These are phyloP conservation scores for Tragulus kanchil DNA, from an alignment of 2,113 vertebrate genomes.

Conservation along the genomic window DNA sequence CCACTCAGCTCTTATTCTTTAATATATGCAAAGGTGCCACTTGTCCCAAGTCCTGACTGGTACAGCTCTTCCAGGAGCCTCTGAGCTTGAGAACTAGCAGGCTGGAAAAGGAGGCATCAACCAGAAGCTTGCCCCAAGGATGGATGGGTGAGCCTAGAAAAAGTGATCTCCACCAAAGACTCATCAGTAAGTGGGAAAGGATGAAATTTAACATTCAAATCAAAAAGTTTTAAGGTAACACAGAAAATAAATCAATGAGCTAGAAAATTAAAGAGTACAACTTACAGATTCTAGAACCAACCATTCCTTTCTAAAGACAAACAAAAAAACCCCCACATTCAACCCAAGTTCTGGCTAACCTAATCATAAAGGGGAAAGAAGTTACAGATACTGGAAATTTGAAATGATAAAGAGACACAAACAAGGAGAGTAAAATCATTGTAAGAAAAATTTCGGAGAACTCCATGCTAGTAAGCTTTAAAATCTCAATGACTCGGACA, in stretches of 20 bases:
- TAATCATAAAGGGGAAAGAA: background rate
- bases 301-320: background rate
- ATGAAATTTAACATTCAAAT: background rate
- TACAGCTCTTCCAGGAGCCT: background rate
- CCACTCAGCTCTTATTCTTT: background rate
- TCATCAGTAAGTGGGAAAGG: background rate
- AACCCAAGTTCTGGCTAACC: background rate
- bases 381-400: background rate
- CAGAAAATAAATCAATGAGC: background rate
- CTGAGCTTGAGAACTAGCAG: accelerated
- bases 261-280: background rate
- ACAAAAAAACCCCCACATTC: background rate
- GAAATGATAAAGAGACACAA: background rate
- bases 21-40: background rate
- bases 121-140: background rate
- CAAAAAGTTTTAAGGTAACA: background rate
- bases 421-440: background rate
- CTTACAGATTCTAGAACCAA: background rate
- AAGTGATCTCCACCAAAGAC: background rate
- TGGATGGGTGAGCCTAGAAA: background rate
- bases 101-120: background rate
- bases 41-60: background rate
- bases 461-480: background rate
- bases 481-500: background rate
- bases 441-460: background rate